These are phyloP conservation scores for Sericinus montela DNA, from an alignment of 2,888 invertebrate genomes.

Conservation along the genomic window DNA sequence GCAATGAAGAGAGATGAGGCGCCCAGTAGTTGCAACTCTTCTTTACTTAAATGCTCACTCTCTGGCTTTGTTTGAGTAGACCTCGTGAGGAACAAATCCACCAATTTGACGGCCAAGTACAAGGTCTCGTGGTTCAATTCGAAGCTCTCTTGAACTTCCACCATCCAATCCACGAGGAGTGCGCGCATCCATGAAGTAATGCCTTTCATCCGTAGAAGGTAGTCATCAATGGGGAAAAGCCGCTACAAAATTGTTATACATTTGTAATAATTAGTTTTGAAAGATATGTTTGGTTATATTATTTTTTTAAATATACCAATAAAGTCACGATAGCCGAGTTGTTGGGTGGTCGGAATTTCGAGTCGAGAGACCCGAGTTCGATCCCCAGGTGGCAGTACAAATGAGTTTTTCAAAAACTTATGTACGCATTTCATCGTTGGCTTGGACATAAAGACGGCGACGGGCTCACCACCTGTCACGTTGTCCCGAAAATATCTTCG, in stretches of 20 bases:
- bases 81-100: slow-evolving; percentile 88
- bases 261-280: too few species aligned
- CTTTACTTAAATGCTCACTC: slow-evolving; percentile 84
- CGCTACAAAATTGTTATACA: slow-evolving; percentile 55
- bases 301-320: too few species aligned
- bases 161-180: slow-evolving; percentile 98
- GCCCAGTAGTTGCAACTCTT: slow-evolving; percentile 93
- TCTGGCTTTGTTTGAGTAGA: slow-evolving; percentile 48
- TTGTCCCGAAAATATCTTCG: too few species aligned
- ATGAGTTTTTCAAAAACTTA: too few species aligned
- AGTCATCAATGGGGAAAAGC: slow-evolving; percentile 87
- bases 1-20: slow-evolving; percentile 96
- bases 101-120: slow-evolving; percentile 96
- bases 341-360: too few species aligned
- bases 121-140: slow-evolving; percentile 99
- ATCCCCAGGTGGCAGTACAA: too few species aligned
- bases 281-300: too few species aligned
- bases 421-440: too few species aligned
- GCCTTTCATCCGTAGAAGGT: slow-evolving; percentile 88
- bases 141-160: slow-evolving; percentile 97
- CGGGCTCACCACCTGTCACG: too few species aligned
- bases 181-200: slow-evolving; percentile 94
- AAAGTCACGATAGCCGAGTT: too few species aligned
- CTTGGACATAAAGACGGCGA: too few species aligned
- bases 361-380: too few species aligned